These are phyloP conservation scores for Drosophila lini DNA, from an alignment of 1,140 invertebrate species.

Conservation along the genomic window DNA sequence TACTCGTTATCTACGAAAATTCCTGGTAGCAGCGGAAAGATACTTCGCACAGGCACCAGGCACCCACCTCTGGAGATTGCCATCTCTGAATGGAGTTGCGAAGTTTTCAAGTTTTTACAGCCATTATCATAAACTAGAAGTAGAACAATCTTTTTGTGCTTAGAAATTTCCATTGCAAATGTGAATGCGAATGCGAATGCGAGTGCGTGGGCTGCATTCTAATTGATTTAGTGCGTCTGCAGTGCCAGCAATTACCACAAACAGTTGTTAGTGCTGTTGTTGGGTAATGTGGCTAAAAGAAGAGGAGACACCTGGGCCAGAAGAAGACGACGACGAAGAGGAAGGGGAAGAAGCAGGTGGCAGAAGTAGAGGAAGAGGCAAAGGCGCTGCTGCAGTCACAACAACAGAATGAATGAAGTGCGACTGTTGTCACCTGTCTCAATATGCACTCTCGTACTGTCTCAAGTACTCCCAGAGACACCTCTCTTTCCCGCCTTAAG, in stretches of 20 bases:
- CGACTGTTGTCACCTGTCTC: slow-evolving; percentile 77
- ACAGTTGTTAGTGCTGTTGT: slow-evolving; percentile 21
- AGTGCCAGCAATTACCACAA: slow-evolving; percentile 39
- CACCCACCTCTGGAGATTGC: slow-evolving; percentile 14
- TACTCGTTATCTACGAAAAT: slow-evolving; percentile 4
- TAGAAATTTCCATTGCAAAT: slow-evolving; percentile 53
- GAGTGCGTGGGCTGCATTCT: slow-evolving; percentile 39
- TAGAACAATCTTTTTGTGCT: slow-evolving; percentile 50
- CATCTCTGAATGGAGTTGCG: slow-evolving; percentile 41
- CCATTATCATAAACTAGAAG: slow-evolving; percentile 48
- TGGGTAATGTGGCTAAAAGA: slow-evolving; percentile 35
- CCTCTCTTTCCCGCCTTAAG: slow-evolving; percentile 16
- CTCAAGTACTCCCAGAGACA: slow-evolving; percentile 69
- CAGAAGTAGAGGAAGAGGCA: slow-evolving; percentile 8
- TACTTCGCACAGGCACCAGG: slow-evolving; percentile 17
- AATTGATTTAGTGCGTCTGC: slow-evolving; percentile 77
- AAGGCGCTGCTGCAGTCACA: slow-evolving; percentile 35
- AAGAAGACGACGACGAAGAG: neutral
- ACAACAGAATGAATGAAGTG: slow-evolving; percentile 61
- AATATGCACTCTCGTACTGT: slow-evolving; percentile 78
- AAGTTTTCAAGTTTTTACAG: slow-evolving; percentile 30
- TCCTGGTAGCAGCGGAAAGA: slow-evolving; percentile 19
- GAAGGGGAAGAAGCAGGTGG: neutral
- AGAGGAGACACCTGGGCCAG: slow-evolving; percentile 17
- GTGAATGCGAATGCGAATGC: slow-evolving; percentile 9